Percentiles rank a stretch among this genome's conserved stretches.
Conservation (phyloP, 1,140 invertebrate species). For the Saccostrea glomerata region DNA sequence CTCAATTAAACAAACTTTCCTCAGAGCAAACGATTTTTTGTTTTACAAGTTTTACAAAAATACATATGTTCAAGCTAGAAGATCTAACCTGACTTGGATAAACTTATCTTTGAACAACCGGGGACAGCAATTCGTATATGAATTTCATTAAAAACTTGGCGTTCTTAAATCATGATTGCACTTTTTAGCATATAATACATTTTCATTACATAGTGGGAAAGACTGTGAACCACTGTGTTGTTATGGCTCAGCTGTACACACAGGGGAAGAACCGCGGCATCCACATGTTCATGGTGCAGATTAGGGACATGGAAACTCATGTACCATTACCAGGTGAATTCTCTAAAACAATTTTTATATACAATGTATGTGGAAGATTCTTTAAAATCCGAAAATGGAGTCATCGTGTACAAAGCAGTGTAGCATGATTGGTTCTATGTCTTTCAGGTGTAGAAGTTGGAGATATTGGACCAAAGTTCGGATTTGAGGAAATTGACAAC, state of each 20-base stretch:
- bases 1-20: too few relatives aligned
- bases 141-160: too few relatives aligned
- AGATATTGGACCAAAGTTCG: slow-evolving; percentile 95
- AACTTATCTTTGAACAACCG: too few relatives aligned
- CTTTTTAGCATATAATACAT: neutral
- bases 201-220: slow-evolving; percentile 87
- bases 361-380: neutral
- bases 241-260: slow-evolving; percentile 92
- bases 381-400: neutral
- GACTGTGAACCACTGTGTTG: slow-evolving; percentile 92
- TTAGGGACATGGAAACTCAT: slow-evolving; percentile 92
- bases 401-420: neutral
- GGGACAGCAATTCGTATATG: too few relatives aligned
- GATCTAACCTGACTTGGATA: too few relatives aligned
- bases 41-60: too few relatives aligned
- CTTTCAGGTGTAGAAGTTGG: slow-evolving; percentile 89
- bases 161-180: too few relatives aligned
- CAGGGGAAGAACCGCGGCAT: slow-evolving; percentile 91
- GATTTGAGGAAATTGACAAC: slow-evolving; percentile 93
- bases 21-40: too few relatives aligned
- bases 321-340: slow-evolving; percentile 86
- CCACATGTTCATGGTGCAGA: slow-evolving; percentile 95
- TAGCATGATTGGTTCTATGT: neutral
- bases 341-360: neutral
- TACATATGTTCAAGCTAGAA: too few relatives aligned